Conservation (phyloP, 2,113 vertebrate genomes). For the Pseudorasbora parva region DNA sequence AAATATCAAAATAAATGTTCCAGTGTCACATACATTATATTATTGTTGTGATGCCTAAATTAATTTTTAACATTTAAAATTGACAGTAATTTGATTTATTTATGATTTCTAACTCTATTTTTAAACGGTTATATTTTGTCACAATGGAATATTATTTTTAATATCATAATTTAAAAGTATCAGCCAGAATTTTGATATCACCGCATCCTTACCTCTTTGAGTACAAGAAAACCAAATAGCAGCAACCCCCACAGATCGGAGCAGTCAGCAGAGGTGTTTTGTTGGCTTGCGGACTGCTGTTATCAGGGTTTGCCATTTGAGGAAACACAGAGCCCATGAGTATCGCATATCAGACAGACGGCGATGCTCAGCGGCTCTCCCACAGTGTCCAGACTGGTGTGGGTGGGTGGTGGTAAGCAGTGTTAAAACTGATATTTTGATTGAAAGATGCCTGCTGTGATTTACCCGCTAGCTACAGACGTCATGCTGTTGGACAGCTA, state of each 20-base stretch:
- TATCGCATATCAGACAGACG: conserved; percentile 24
- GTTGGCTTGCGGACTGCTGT: background rate
- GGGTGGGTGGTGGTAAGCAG: conserved; percentile 11
- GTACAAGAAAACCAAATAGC: background rate
- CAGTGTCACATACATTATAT: background rate
- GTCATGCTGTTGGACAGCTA: conserved; percentile 92
- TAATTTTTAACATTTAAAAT: background rate
- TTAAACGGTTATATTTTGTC: background rate
- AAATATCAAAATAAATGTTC: background rate
- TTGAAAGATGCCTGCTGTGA: conserved; percentile 10
- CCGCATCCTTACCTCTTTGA: background rate
- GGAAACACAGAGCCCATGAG: background rate
- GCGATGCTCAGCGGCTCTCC: background rate
- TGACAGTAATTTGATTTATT: background rate
- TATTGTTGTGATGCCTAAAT: background rate
- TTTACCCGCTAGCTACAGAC: conserved; percentile 84
- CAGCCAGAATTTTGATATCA: background rate
- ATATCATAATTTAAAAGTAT: background rate
- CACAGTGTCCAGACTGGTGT: conserved; percentile 41
- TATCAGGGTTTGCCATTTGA: conserved; percentile 28
- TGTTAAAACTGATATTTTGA: conserved; percentile 16
- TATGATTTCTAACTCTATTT: too few species aligned
- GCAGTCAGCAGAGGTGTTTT: conserved; percentile 4
- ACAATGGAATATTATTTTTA: background rate
- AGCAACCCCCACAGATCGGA: background rate